Evolutionary conservation across 2,797 vertebrate genomes (phyloP).

Genomic region (Enoplosus armatus): DNA sequence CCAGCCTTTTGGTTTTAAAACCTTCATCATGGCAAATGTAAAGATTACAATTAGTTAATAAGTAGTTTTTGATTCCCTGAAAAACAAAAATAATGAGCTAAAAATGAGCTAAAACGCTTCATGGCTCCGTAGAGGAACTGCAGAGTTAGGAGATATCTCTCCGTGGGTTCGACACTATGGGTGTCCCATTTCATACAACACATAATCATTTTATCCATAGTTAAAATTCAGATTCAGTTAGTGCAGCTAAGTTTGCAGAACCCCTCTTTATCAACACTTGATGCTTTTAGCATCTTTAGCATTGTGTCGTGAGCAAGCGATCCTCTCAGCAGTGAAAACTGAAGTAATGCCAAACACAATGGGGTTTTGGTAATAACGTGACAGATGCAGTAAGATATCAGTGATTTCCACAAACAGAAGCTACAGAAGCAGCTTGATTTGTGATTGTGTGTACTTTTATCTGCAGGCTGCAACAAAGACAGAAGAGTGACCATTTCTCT

Average conservation of each 20-base stretch:
- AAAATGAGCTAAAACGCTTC: too few relatives aligned
- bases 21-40: neutral
- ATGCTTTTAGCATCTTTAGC: neutral
- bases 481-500: constrained; percentile 63
- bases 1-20: neutral
- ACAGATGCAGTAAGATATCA: too few relatives aligned
- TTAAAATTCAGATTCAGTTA: neutral
- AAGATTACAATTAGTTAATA: neutral
- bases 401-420: neutral
- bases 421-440: too few relatives aligned
- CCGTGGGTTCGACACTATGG: too few relatives aligned
- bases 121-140: too few relatives aligned
- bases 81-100: neutral
- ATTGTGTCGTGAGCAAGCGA: neutral
- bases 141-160: neutral
- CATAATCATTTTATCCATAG: neutral
- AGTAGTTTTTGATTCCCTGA: neutral
- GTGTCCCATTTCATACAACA: neutral
- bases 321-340: neutral
- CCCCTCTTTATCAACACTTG: neutral
- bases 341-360: neutral
- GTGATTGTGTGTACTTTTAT: constrained; percentile 15
- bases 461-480: constrained; percentile 60
- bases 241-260: neutral
- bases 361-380: neutral